Evolutionary conservation across 2,888 invertebrate genomes (phyloP).

Genomic region (Drosophila basisetae): DNA sequence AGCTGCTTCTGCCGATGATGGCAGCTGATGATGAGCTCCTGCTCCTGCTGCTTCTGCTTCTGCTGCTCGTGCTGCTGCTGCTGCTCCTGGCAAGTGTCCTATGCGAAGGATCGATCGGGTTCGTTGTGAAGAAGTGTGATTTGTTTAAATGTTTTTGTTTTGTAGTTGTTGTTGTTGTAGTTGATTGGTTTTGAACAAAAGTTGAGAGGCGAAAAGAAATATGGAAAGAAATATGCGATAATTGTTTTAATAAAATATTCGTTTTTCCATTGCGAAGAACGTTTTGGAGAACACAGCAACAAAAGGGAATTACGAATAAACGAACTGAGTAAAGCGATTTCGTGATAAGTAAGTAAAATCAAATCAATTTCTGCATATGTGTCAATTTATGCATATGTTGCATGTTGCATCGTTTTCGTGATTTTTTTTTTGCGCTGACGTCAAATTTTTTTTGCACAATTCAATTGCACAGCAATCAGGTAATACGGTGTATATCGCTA

Average conservation of each 20-base stretch:
- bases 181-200: slow-evolving; percentile 62
- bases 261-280: slow-evolving; percentile 28
- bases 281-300: slow-evolving; percentile 67
- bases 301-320: slow-evolving; percentile 59
- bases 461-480: slow-evolving; percentile 54
- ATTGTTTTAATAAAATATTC: slow-evolving; percentile 47
- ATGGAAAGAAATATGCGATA: slow-evolving; percentile 74
- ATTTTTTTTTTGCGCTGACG: slow-evolving; percentile 40
- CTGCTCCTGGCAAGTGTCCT: slow-evolving; percentile 80
- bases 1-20: slow-evolving; percentile 54
- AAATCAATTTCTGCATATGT: slow-evolving; percentile 36
- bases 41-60: slow-evolving; percentile 71
- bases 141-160: slow-evolving; percentile 34
- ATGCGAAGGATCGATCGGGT: slow-evolving; percentile 33
- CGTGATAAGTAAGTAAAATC: slow-evolving; percentile 46
- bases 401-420: slow-evolving; percentile 32
- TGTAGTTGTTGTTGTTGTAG: slow-evolving; percentile 34
- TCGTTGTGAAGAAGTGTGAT: slow-evolving; percentile 35
- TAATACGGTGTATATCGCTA: slow-evolving; percentile 23
- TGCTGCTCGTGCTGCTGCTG: slow-evolving; percentile 57
- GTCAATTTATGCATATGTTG: background rate
- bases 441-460: slow-evolving; percentile 39
- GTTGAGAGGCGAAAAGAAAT: slow-evolving; percentile 65
- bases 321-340: slow-evolving; percentile 63
- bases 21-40: slow-evolving; percentile 82